phyloP scores from a whole-genome alignment of 2,797 vertebrate genomes.

The Spinibarbus caldwelli region DNA sequence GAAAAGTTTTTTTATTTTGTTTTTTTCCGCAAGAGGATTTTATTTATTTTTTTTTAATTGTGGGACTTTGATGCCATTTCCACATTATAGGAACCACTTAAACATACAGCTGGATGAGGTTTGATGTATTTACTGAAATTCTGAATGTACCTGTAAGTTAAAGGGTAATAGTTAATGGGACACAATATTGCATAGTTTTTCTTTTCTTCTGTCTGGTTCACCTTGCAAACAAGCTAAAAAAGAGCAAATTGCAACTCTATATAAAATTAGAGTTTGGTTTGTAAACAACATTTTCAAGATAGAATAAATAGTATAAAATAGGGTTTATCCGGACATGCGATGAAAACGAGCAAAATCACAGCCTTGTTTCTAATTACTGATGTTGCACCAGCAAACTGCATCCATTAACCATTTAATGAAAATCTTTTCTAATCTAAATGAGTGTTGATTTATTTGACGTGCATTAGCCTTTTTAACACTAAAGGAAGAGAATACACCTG shows the following conservation, averaged over 20 bases:
- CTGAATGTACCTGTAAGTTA: slow-evolving; percentile 27
- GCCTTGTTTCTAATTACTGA: slow-evolving; percentile 4
- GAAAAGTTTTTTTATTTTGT: background rate
- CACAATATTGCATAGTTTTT: background rate
- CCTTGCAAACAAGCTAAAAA: slow-evolving; percentile 3
- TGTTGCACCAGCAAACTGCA: slow-evolving; percentile 32
- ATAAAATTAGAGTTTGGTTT: background rate
- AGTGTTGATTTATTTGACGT: slow-evolving; percentile 44
- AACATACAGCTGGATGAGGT: background rate
- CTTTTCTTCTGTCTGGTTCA: background rate
- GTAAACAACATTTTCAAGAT: background rate
- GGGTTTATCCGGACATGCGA: background rate
- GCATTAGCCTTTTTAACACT: slow-evolving; percentile 25
- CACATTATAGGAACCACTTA: background rate
- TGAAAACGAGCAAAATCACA: background rate
- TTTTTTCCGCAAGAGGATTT: background rate
- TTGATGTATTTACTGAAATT: slow-evolving; percentile 23
- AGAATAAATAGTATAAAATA: background rate
- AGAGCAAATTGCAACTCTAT: background rate
- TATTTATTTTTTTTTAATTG: background rate
- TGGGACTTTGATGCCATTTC: slow-evolving; percentile 17
- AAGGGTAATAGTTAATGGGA: slow-evolving; percentile 4
- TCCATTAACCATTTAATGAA: slow-evolving; percentile 34
- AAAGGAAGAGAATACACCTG: slow-evolving; percentile 42
- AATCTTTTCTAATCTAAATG: slow-evolving; percentile 30